Evolutionary conservation across 2,888 invertebrate species (phyloP).

Genomic region (Elegia similella): DNA sequence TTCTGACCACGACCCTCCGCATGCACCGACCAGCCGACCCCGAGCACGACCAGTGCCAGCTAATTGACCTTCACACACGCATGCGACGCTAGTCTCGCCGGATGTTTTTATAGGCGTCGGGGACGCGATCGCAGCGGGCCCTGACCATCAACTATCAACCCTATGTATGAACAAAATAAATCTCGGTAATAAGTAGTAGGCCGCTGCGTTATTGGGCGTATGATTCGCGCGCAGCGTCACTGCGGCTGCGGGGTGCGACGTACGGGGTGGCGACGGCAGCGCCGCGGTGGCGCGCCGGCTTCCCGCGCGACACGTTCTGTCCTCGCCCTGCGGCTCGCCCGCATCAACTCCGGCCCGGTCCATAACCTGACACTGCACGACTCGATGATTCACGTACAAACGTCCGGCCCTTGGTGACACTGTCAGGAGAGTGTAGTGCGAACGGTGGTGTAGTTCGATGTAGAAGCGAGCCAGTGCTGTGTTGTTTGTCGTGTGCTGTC

Average conservation of each 20-base stretch:
- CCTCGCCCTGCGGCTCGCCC: conserved; percentile 56
- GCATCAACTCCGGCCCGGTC: conserved; percentile 43
- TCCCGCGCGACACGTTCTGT: conserved; percentile 52
- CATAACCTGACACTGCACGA: conserved; percentile 42
- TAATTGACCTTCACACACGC: not conserved
- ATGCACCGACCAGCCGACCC: conserved; percentile 24
- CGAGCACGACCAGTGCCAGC: conserved; percentile 22
- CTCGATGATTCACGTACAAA: conserved; percentile 58
- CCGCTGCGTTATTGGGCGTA: conserved; percentile 77
- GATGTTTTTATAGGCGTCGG: conserved; percentile 29
- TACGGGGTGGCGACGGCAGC: conserved; percentile 39
- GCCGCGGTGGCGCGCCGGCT: conserved; percentile 44
- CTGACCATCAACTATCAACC: conserved; percentile 55
- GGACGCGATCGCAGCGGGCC: conserved; percentile 41
- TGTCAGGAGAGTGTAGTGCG: conserved; percentile 55
- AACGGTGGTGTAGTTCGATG: conserved; percentile 53
- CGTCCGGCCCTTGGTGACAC: conserved; percentile 51
- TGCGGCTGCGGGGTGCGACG: conserved; percentile 59
- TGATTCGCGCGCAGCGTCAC: conserved; percentile 79
- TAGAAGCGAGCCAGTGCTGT: conserved; percentile 52
- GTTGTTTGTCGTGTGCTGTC: conserved; percentile 52
- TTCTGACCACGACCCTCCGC: conserved; percentile 32
- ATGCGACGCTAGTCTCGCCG: conserved; percentile 15
- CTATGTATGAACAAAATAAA: conserved; percentile 71
- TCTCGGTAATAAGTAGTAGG: conserved; percentile 72